Evolutionary conservation across 2,888 invertebrate genomes (phyloP), one percentile per base, ranked within the genome.

Genomic region (Hermaeophaga mercurialis): DNA sequence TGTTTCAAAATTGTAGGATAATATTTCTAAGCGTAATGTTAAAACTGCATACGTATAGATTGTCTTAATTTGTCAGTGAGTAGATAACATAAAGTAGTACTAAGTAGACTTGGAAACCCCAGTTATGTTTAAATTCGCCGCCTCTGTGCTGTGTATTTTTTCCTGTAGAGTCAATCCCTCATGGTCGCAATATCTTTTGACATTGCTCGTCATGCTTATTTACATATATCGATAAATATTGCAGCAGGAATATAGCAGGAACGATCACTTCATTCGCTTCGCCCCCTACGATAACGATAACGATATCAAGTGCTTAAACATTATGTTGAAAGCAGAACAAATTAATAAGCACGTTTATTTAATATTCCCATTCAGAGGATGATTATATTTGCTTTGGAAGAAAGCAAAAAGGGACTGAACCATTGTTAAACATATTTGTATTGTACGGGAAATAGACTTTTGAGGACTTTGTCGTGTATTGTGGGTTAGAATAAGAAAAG

Each of bases 151-250:
- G 38, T 46, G 45, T 8, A 7, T 38, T 36, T 9, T 24, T 38
- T 33, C 31, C 19, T 45, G 1, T 22, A 14, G 8, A 24, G 28
- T 44, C 39, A 58, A 55, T 31, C 12, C 62, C 62, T 58, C 56
- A 38, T 38, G 34, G 55, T 58, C 41, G 54, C 61, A 59, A 58
- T 55, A 44, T 56, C 54, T 54, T 58, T 59, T 62, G 78, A 78
- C 78, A 75, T 7, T 36, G 17, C 75, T 77, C 78, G 76, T 75
- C 76, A 77, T 78, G 79, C 68, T 68, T 74, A 74, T 75, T 75
- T 76, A 72, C 73, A 72, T 73, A 69, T 69, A 68, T 70, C 68
- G 70, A 74, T 75, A 74, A 75, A 75, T 73, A 75, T 76, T 74
- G 69, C 74, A 73, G 67, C 69, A 73, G 39, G 19, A 38, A 12